Percentiles rank a stretch among this genome's conserved stretches.
These are phyloP conservation scores for Pediacus dermestoides DNA, from an alignment of 2,888 invertebrate genomes.

Conservation along the genomic window DNA sequence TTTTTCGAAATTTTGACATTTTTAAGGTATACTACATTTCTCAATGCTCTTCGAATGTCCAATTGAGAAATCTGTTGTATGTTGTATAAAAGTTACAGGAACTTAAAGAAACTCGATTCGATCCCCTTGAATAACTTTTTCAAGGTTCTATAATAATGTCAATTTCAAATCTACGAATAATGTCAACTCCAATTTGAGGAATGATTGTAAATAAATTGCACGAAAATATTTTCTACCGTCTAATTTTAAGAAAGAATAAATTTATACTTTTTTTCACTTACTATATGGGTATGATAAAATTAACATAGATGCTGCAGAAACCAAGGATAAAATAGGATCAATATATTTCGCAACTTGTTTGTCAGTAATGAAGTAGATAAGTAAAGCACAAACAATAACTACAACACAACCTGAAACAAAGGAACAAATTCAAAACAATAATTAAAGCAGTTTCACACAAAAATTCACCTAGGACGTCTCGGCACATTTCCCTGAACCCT, in stretches of 20 bases:
- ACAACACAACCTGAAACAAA: conserved; percentile 63
- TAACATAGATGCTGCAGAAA: conserved; percentile 68
- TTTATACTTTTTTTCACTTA: conserved; percentile 48
- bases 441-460: neutral
- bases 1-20: no score
- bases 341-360: conserved; percentile 64
- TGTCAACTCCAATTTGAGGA: no score
- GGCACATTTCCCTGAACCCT: conserved; percentile 58
- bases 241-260: no score
- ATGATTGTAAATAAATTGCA: conserved; percentile 1
- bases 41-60: no score
- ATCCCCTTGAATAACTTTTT: no score
- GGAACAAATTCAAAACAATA: conserved; percentile 1
- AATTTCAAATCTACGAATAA: no score
- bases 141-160: no score
- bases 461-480: conserved; percentile 57
- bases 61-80: no score
- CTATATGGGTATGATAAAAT: conserved; percentile 78
- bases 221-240: conserved; percentile 4
- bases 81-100: no score
- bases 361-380: conserved; percentile 58
- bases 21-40: no score
- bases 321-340: conserved; percentile 72
- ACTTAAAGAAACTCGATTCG: no score
- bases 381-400: conserved; percentile 64